Evolutionary conservation across 2,113 vertebrate genomes (phyloP).

Genomic region (Mustelus asterias): DNA sequence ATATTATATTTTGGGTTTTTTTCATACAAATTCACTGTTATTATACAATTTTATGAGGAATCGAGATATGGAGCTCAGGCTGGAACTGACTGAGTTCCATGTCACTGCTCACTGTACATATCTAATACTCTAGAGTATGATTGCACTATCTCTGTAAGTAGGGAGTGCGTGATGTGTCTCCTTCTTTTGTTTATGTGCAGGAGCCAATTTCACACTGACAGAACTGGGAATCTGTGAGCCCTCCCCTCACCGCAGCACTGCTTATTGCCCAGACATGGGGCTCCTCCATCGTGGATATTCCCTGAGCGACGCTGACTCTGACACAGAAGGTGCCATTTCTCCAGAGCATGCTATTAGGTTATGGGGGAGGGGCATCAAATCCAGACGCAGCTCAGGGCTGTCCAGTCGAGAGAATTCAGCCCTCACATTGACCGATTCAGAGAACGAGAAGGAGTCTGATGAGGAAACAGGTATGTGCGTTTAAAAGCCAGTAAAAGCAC

Average conservation of each 20-base stretch:
- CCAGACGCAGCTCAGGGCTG: conserved; percentile 78
- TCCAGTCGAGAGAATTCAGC: conserved; percentile 87
- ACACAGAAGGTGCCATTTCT: conserved; percentile 84
- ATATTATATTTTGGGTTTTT: not conserved
- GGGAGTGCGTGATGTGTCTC: conserved; percentile 26
- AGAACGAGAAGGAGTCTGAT: conserved; percentile 87
- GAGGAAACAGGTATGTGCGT: conserved; percentile 73
- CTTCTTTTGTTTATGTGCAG: conserved; percentile 37
- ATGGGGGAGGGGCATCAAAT: conserved; percentile 82
- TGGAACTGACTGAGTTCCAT: not conserved
- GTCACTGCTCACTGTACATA: not conserved
- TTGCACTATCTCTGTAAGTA: conserved; percentile 2
- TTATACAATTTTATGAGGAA: not conserved
- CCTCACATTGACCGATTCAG: conserved; percentile 85
- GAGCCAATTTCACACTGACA: conserved; percentile 86
- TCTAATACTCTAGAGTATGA: conserved; percentile 23
- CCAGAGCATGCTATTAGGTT: conserved; percentile 84
- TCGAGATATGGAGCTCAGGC: not conserved
- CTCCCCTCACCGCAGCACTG: conserved; percentile 68
- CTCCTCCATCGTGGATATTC: conserved; percentile 85
- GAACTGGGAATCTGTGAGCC: conserved; percentile 87
- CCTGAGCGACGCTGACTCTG: conserved; percentile 81
- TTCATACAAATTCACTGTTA: not conserved
- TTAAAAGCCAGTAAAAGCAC: not conserved
- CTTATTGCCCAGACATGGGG: conserved; percentile 83